Evolutionary conservation across 37 sponge, comb jelly and placozoan species (phyloP).

Genomic region (Cladorhizidae sp.): DNA sequence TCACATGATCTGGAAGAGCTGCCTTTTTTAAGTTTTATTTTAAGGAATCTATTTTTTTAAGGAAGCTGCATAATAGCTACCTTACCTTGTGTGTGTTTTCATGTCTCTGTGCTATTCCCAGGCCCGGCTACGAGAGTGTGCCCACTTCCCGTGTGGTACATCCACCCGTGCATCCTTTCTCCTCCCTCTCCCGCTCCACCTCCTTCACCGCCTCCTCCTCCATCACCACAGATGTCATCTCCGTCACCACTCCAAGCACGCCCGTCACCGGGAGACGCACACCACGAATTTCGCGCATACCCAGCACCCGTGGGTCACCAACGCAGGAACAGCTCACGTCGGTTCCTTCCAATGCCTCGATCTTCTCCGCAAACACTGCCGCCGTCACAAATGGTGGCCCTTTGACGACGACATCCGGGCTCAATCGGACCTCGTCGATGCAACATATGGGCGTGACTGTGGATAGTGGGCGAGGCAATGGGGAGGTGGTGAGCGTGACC

Average conservation of each 20-base stretch:
- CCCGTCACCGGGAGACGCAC: neutral
- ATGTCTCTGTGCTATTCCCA: neutral
- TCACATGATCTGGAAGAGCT: no score
- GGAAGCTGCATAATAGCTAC: no score
- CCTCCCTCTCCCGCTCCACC: constrained; percentile 21
- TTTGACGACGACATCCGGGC: neutral
- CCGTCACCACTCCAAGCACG: constrained; percentile 4
- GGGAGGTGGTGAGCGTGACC: neutral
- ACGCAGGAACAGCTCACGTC: constrained; percentile 42
- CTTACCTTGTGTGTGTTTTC: neutral
- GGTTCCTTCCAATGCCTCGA: neutral
- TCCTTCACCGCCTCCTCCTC: no score
- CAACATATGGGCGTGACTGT: neutral
- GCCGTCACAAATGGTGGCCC: neutral
- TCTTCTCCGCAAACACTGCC: no score
- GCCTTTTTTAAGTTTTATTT: no score
- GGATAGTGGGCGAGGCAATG: neutral
- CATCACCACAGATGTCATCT: neutral
- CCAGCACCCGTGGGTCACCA: constrained; percentile 23
- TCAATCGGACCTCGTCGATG: neutral
- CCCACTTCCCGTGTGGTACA: neutral
- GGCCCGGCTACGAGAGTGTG: constrained; percentile 81
- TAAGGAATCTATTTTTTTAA: no score
- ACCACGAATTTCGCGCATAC: neutral
- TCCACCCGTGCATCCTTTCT: neutral